Evolutionary conservation across 2,113 vertebrate genomes (phyloP), one percentile per base, ranked within the genome.

Genomic region (Ammodramus savannarum): DNA sequence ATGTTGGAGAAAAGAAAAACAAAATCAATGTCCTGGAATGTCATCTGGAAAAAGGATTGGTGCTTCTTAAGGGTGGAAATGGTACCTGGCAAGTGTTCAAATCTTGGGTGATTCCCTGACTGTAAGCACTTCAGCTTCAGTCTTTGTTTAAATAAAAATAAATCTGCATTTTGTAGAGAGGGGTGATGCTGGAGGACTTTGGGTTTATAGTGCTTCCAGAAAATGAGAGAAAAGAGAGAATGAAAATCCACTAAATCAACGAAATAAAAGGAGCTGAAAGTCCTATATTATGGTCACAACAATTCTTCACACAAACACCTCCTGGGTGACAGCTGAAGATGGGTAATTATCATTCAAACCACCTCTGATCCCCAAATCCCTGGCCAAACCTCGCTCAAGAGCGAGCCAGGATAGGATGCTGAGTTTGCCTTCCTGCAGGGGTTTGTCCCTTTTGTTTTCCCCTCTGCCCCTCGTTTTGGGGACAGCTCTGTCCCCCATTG

Each of bases 201-300:
- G 66, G 46, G 54, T 72, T 89, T 76, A 3, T 21, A 34, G 43
- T 6, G 18, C 21, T 54, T 81, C 17, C 63, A 74, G 79, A 66
- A 87, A 84, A 88, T 18, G 34, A 69, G 54, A 63, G 59, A 20
- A 85, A 80, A 86, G 34, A 63, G 20, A 71, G 49, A 82, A 82
- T 27, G 49, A 83, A 75, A 79, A 59, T 41, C 62, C 29, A 68
- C 38, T 76, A 68, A 65, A 85, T 81, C 57, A 78, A 78, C 10
- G n/a, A 85, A 91, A 91, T 85, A 94, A 95, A 84, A 93, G 46
- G 32, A 89, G 18, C 34, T 85, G 51, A 32, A 89, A 90, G 44
- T 73, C 49, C 41, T 76, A 1, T 36, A 14, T 82, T 67, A 62
- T 58, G 62, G 49, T 68, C 65, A 68, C 61, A 92, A 68, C 84